Evolutionary conservation across 30 jellyfish, hydroid and myxozoan species (phyloP).

Genomic region (Sanderia malayensis): DNA sequence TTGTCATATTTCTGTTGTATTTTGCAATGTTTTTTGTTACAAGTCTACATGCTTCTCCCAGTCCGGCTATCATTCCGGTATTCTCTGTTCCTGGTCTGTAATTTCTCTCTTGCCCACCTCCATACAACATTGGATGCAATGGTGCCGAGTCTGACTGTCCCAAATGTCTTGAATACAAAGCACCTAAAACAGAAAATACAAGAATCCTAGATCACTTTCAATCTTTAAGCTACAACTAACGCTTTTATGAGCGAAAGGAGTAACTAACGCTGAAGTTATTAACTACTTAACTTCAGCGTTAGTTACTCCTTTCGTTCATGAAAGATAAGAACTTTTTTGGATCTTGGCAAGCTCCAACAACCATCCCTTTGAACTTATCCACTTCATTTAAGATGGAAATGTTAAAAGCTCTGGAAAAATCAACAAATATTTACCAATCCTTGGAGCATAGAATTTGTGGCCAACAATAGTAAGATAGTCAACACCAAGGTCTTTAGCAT

Average conservation of each 20-base stretch:
- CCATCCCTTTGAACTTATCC: too few species aligned
- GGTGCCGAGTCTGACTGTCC: constrained; percentile 46
- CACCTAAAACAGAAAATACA: constrained; percentile 62
- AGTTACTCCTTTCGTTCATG: too few species aligned
- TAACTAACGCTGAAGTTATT: too few species aligned
- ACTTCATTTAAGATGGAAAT: too few species aligned
- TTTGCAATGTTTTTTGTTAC: constrained; percentile 52
- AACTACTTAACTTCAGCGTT: too few species aligned
- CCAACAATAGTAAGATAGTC: constrained; percentile 96
- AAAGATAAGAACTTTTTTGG: too few species aligned
- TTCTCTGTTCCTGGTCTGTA: constrained; percentile 97
- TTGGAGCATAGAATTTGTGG: constrained; percentile 94
- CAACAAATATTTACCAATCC: too few species aligned
- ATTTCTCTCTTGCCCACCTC: constrained; percentile 97
- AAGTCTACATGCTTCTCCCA: constrained; percentile 92
- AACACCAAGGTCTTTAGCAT: constrained; percentile 67
- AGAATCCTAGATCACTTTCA: too few species aligned
- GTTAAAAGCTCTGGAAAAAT: too few species aligned
- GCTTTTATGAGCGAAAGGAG: too few species aligned
- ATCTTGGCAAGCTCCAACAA: too few species aligned
- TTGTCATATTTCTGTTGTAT: constrained; percentile 40
- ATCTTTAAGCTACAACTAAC: too few species aligned
- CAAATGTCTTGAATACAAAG: constrained; percentile 67
- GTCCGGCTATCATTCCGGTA: constrained; percentile 96
- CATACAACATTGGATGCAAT: constrained; percentile 70